Conservation (phyloP, 2,888 invertebrate genomes). For the Eristalis tenax region DNA sequence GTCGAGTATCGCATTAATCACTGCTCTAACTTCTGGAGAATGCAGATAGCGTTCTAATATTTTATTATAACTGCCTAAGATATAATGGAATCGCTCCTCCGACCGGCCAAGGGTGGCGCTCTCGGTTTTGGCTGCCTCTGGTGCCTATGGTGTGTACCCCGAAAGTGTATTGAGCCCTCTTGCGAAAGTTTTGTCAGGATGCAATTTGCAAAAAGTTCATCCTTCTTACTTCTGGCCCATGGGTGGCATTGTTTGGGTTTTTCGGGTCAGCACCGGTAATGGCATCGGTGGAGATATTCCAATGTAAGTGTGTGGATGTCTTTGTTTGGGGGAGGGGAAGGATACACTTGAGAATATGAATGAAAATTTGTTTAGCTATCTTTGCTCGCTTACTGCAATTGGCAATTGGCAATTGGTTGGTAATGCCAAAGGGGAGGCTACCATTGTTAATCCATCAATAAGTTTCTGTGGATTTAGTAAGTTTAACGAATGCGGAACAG, state of each 20-base stretch:
- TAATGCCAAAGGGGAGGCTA: conserved; percentile 24
- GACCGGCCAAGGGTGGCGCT: conserved; percentile 17
- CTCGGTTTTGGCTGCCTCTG: conserved; percentile 3
- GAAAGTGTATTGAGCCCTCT: conserved; percentile 56
- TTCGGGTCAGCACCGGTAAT: conserved; percentile 67
- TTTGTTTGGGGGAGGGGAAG: not conserved
- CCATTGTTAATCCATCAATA: conserved; percentile 69
- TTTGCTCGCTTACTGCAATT: conserved; percentile 58
- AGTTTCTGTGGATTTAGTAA: conserved; percentile 61
- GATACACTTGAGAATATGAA: conserved; percentile 63
- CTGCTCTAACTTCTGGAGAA: conserved; percentile 70
- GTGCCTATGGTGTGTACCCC: conserved; percentile 3
- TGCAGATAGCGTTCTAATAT: conserved; percentile 71
- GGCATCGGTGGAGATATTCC: conserved; percentile 6
- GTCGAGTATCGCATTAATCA: conserved; percentile 69
- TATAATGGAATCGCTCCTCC: conserved; percentile 49
- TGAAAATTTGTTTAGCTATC: conserved; percentile 58
- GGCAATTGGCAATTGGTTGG: conserved; percentile 66
- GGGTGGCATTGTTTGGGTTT: conserved; percentile 63
- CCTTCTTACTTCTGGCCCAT: conserved; percentile 52
- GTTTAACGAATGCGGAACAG: conserved; percentile 48
- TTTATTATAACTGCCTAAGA: conserved; percentile 71
- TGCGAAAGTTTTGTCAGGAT: conserved; percentile 59
- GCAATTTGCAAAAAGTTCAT: conserved; percentile 67
- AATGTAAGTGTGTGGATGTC: not conserved